phyloP scores from a whole-genome alignment of 2,797 vertebrate genomes.

The Ispidina lecontei region DNA sequence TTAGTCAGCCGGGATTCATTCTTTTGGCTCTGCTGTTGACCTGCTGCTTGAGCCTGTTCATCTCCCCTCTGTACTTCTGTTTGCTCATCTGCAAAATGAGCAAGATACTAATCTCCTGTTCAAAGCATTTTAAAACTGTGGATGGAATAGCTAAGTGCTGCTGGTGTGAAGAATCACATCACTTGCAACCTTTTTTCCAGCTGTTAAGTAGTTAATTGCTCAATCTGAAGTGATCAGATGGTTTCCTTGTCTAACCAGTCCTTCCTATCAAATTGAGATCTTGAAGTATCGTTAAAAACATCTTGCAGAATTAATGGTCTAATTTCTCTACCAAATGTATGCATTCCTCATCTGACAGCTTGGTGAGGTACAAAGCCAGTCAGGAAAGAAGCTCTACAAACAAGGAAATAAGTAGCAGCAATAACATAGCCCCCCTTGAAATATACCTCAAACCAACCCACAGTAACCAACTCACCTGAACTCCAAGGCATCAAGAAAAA shows the following conservation, averaged over 20 bases:
- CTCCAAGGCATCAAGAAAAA: background rate
- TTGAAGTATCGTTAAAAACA: slow-evolving; percentile 23
- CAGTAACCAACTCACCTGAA: background rate
- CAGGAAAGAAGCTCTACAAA: background rate
- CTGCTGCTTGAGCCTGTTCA: slow-evolving; percentile 48
- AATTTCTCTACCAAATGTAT: slow-evolving; percentile 35
- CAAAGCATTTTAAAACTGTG: slow-evolving; percentile 55
- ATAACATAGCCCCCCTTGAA: accelerated
- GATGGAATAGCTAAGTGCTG: slow-evolving; percentile 27
- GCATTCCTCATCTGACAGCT: background rate
- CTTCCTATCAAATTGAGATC: slow-evolving; percentile 40
- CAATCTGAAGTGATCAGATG: slow-evolving; percentile 49
- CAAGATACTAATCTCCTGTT: slow-evolving; percentile 65
- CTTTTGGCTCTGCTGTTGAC: slow-evolving; percentile 54
- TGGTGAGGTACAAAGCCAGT: background rate
- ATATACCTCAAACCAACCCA: background rate
- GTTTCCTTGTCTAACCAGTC: slow-evolving; percentile 44
- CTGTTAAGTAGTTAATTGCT: slow-evolving; percentile 71
- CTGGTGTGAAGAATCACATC: slow-evolving; percentile 38
- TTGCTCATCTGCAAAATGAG: slow-evolving; percentile 70
- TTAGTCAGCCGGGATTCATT: background rate
- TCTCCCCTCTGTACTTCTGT: slow-evolving; percentile 55
- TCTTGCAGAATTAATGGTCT: slow-evolving; percentile 22
- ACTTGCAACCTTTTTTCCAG: slow-evolving; percentile 50
- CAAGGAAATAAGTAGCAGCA: background rate